Conservation (phyloP, 1,140 invertebrate species). For the Danaus melanippus region DNA sequence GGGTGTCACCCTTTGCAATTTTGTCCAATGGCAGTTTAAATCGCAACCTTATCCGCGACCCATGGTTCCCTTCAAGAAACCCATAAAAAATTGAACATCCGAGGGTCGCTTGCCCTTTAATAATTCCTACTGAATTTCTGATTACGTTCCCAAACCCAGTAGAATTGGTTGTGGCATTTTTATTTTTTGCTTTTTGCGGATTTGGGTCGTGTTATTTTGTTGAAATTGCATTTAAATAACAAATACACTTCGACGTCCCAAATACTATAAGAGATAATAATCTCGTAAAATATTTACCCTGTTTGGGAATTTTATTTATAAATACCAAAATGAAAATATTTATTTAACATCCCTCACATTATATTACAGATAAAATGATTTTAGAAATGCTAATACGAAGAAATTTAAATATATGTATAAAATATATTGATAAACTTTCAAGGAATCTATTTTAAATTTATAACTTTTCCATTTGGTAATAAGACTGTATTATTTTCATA, state of each 20-base stretch:
- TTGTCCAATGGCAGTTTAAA: conserved; percentile 42
- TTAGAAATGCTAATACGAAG: too few relatives aligned
- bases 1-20: conserved; percentile 47
- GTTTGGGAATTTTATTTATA: conserved; percentile 10
- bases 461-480: too few relatives aligned
- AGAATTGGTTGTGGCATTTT: conserved; percentile 22
- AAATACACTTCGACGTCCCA: conserved; percentile 1
- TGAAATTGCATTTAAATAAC: conserved; percentile 7
- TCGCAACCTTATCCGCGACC: conserved; percentile 40
- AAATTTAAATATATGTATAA: too few relatives aligned
- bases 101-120: conserved; percentile 26
- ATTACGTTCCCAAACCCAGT: conserved; percentile 29
- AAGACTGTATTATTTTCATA: too few relatives aligned
- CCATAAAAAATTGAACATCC: conserved; percentile 41
- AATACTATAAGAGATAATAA: not conserved
- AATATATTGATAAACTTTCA: too few relatives aligned
- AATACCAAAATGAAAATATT: too few relatives aligned
- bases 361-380: too few relatives aligned
- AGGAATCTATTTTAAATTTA: too few relatives aligned
- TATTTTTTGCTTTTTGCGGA: conserved; percentile 13
- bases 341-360: too few relatives aligned
- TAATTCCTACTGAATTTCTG: conserved; percentile 26
- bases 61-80: conserved; percentile 25
- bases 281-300: conserved; percentile 1
- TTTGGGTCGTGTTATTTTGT: conserved; percentile 14